Base-by-base conservation (phyloP, 2,888 invertebrate species). In the Merodon equestris region DNA sequence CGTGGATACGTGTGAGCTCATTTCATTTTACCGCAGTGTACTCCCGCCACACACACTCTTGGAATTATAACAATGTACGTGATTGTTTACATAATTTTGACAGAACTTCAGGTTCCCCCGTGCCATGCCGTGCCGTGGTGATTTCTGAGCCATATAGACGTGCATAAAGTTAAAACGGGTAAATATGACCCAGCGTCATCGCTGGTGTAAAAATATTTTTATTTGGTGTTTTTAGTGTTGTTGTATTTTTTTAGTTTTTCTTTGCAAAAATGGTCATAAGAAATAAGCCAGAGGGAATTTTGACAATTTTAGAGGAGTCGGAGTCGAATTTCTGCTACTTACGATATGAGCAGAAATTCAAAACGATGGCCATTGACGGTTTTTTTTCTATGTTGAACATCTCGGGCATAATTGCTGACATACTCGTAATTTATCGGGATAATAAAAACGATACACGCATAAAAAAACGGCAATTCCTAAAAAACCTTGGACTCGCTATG, bases 161-260 rank as follows among this genome's bases (percentile, higher is more conserved):
- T 40, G 40, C 40, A 18, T 9, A 48, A 48, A 48, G 9, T 18
- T 3, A 48, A 27, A 48, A 48, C 17, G 17, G 17, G 9, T 48
- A 48, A 48, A 48, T 48, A 48, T 48, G 48, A 48, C 12, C 17
- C 17, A 48, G 48, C 19, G 19, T 48, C 48, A 48, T 45, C 45
- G 45, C 45, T 45, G 45, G 45, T 45, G 40, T 40, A 40, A 45
- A 45, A 45, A 45, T 45, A 45, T 45, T 45, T 45, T 13, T 45
- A 45, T 45, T 45, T 45, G 1, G 45, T 45, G 45, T 45, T 45
- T 45, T 45, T 45, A 13, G 45, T 45, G 45, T 45, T 45, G 12
- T n/a, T 9, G 45, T 40, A 40, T 40, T 40, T 40, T 40, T 40
- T 40, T 40, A 40, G 40, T 40, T 40, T 40, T 40, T n/a, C 40